These are phyloP conservation scores for Steatornis caripensis DNA, from an alignment of 2,113 vertebrate genomes.

Conservation along the genomic window DNA sequence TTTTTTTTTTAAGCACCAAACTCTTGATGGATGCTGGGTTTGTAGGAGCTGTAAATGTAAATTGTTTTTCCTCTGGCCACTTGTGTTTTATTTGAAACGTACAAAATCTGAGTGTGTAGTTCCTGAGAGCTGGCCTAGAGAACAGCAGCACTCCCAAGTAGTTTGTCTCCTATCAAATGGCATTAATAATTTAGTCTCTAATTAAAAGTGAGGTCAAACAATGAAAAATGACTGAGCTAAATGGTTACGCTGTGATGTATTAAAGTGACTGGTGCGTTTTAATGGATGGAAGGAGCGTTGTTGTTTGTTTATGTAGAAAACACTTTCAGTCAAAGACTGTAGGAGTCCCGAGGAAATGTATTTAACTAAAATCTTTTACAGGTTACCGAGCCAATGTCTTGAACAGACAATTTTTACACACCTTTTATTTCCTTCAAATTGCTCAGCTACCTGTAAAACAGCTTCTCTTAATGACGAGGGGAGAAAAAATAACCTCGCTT, in stretches of 20 bases:
- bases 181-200: constrained; percentile 88
- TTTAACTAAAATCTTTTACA: constrained; percentile 60
- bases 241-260: constrained; percentile 64
- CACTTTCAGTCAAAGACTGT: constrained; percentile 14
- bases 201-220: constrained; percentile 88
- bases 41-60: constrained; percentile 56
- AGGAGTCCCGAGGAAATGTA: constrained; percentile 42
- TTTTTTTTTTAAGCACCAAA: neutral
- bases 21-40: constrained; percentile 57
- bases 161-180: constrained; percentile 74
- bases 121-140: constrained; percentile 64
- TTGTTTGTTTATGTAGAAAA: constrained; percentile 24
- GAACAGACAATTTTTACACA: constrained; percentile 26
- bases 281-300: constrained; percentile 55
- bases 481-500: neutral
- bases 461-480: neutral
- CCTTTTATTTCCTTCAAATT: constrained; percentile 31
- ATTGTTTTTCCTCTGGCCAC: constrained; percentile 66
- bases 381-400: constrained; percentile 49
- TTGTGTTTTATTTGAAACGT: constrained; percentile 71
- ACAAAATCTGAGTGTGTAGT: constrained; percentile 68
- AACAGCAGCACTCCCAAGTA: constrained; percentile 62
- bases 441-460: constrained; percentile 26
- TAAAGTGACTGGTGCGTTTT: constrained; percentile 58
- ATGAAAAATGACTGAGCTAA: constrained; percentile 78